Evolutionary conservation across 2,888 invertebrate species (phyloP).

Genomic region (Hydropsyche betteni): DNA sequence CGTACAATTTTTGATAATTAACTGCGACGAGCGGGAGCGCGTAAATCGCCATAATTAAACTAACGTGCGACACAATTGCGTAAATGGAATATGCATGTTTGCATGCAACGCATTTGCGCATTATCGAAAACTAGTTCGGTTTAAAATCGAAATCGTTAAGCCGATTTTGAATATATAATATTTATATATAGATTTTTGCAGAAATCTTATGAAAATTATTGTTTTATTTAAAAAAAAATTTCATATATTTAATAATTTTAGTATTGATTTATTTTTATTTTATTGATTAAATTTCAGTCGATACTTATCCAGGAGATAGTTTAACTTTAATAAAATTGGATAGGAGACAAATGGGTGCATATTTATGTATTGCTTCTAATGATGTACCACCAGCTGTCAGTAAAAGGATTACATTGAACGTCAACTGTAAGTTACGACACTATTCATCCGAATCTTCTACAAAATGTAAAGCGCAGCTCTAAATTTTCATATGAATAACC

Average conservation of each 20-base stretch:
- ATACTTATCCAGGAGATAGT: constrained; percentile 65
- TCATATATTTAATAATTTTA: not conserved
- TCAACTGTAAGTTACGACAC: constrained; percentile 69
- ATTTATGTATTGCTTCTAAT: constrained; percentile 71
- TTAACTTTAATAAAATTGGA: constrained; percentile 67
- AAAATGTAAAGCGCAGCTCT: not conserved
- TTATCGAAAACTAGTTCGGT: too few species aligned
- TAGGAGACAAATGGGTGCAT: constrained; percentile 70
- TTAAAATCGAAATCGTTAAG: too few species aligned
- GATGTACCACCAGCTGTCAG: constrained; percentile 70
- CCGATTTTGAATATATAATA: too few species aligned
- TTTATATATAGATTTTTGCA: too few species aligned
- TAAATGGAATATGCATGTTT: too few species aligned
- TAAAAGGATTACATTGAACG: constrained; percentile 68
- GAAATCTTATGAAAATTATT: too few species aligned
- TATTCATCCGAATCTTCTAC: not conserved
- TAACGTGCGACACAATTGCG: not conserved
- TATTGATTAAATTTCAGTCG: constrained; percentile 57
- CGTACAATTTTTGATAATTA: constrained; percentile 29
- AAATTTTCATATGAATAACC: not conserved
- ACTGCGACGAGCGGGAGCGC: constrained; percentile 6
- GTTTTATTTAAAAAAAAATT: too few species aligned
- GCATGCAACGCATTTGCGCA: too few species aligned
- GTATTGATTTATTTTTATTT: not conserved
- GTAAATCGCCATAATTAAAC: constrained; percentile 29